phyloP scores from a whole-genome alignment of 2,888 invertebrate genomes.

The Sialis lutaria region DNA sequence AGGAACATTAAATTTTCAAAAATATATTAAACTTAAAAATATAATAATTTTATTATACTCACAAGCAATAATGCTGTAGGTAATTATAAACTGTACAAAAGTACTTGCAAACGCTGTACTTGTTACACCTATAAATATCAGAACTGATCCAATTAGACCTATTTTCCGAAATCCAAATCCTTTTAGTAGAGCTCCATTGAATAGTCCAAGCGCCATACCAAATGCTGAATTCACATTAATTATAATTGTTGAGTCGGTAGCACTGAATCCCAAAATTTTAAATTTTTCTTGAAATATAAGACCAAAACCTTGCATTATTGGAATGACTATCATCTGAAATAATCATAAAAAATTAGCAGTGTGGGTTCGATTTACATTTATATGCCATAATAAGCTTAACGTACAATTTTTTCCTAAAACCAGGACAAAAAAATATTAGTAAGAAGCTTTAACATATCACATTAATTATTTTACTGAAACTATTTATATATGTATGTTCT shows the following conservation, averaged over 20 bases:
- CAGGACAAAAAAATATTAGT: too few relatives aligned
- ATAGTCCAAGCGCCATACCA: slow-evolving; percentile 45
- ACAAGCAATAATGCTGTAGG: slow-evolving; percentile 53
- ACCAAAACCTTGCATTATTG: slow-evolving; percentile 46
- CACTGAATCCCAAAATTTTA: slow-evolving; percentile 32
- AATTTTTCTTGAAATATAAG: slow-evolving; percentile 47
- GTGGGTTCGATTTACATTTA: too few relatives aligned
- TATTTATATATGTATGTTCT: too few relatives aligned
- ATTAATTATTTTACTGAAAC: too few relatives aligned
- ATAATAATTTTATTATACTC: too few relatives aligned
- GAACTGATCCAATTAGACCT: slow-evolving; percentile 34
- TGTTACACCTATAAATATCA: slow-evolving; percentile 37
- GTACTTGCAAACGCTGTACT: slow-evolving; percentile 35
- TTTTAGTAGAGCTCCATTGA: slow-evolving; percentile 43
- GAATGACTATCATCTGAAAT: slow-evolving; percentile 27
- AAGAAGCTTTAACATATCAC: too few relatives aligned
- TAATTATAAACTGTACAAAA: slow-evolving; percentile 39
- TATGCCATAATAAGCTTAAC: too few relatives aligned
- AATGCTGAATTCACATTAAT: slow-evolving; percentile 48
- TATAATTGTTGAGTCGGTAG: slow-evolving; percentile 42
- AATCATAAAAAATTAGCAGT: background rate
- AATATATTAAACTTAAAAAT: too few relatives aligned
- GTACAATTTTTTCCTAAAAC: too few relatives aligned
- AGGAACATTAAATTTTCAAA: too few relatives aligned
- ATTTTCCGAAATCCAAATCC: slow-evolving; percentile 47